Conservation (phyloP, 2,113 vertebrate species). For the Ictalurus punctatus region DNA sequence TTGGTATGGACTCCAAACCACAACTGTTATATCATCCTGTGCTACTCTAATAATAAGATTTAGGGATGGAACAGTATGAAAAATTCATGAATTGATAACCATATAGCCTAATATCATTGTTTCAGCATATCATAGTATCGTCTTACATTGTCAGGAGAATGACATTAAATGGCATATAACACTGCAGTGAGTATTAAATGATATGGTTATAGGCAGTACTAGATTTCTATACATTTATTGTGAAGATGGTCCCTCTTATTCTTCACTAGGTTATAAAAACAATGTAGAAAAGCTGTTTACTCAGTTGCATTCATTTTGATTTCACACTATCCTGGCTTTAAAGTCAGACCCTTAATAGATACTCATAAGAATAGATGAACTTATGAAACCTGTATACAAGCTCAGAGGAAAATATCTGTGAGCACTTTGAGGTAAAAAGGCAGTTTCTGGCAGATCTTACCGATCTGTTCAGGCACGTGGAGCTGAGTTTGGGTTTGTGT, state of each 20-base stretch:
- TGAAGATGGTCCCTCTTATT: background rate
- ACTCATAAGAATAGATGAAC: background rate
- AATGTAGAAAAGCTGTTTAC: background rate
- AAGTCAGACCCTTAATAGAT: background rate
- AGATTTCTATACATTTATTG: background rate
- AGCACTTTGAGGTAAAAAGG: background rate
- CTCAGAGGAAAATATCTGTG: background rate
- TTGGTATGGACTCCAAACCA: background rate
- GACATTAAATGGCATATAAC: conserved; percentile 2
- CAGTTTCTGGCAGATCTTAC: conserved; percentile 49
- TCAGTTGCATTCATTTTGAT: background rate
- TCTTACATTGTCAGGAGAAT: background rate
- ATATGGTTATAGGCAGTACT: background rate
- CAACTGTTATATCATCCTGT: background rate
- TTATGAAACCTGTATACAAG: background rate
- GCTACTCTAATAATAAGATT: background rate
- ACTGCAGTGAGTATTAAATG: background rate
- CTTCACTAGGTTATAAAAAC: background rate
- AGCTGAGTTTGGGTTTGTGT: conserved; percentile 68
- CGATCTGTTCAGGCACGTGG: conserved; percentile 74
- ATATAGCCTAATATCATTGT: background rate
- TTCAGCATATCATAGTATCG: background rate
- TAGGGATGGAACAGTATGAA: background rate
- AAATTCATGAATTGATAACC: conserved; percentile 17
- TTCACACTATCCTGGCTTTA: background rate